Evolutionary conservation across 2,888 invertebrate genomes (phyloP).

Genomic region (Pomacea canaliculata): DNA sequence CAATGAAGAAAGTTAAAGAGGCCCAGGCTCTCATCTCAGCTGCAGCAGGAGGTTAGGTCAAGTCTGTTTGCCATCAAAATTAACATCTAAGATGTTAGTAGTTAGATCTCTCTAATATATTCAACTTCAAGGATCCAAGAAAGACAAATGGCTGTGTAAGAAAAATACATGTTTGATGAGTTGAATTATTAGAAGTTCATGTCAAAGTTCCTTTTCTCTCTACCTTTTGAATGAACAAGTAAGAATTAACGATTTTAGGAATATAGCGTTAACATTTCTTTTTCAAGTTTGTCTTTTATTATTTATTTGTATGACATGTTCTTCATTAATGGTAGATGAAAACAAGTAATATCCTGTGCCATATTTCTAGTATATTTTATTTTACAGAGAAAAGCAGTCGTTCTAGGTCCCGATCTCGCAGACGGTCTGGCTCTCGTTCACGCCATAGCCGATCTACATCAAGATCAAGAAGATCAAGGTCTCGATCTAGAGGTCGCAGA

Average conservation of each 20-base stretch:
- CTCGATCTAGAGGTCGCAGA: conserved; percentile 48
- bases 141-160: too few relatives aligned
- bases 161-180: too few relatives aligned
- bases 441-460: conserved; percentile 42
- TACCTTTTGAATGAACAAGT: too few relatives aligned
- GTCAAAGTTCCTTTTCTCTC: too few relatives aligned
- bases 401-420: conserved; percentile 40
- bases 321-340: not conserved
- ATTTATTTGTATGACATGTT: not conserved
- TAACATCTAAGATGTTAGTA: too few relatives aligned
- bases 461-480: conserved; percentile 56
- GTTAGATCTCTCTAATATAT: too few relatives aligned
- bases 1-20: conserved; percentile 96
- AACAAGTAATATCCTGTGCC: too few relatives aligned
- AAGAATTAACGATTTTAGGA: too few relatives aligned
- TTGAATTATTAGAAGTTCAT: too few relatives aligned
- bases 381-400: conserved; percentile 70
- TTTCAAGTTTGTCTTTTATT: not conserved
- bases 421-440: conserved; percentile 44
- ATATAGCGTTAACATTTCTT: not conserved
- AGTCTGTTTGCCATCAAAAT: too few relatives aligned
- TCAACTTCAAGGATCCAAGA: too few relatives aligned
- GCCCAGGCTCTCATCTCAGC: conserved; percentile 95
- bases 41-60: conserved; percentile 77
- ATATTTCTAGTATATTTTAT: not conserved